A percentile compares a stretch with the other conserved stretches of the same genome.
Evolutionary conservation across 2,113 vertebrate genomes (phyloP).

Genomic region (Excalfactoria chinensis): DNA sequence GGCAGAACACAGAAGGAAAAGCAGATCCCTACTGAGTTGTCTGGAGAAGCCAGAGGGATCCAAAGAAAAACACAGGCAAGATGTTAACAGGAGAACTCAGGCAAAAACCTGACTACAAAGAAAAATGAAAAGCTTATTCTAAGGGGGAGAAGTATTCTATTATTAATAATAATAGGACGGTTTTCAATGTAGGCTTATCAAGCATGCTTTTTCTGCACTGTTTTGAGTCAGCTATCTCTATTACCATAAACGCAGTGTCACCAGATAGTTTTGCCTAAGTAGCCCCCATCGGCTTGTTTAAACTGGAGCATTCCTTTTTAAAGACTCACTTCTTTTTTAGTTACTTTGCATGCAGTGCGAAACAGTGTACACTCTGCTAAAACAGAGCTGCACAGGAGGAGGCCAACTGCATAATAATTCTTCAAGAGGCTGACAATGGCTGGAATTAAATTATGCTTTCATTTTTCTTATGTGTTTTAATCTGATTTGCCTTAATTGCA

Average conservation of each 20-base stretch:
- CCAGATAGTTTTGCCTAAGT: constrained; percentile 40
- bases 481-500: constrained; percentile 60
- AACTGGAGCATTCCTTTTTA: constrained; percentile 54
- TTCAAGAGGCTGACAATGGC: constrained; percentile 29
- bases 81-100: background rate
- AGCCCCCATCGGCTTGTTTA: constrained; percentile 48
- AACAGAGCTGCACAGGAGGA: constrained; percentile 52
- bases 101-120: background rate
- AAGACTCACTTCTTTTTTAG: constrained; percentile 11
- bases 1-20: constrained; percentile 42
- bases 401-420: constrained; percentile 42
- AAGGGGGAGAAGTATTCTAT: background rate
- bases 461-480: constrained; percentile 37
- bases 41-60: background rate
- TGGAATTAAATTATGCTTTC: constrained; percentile 40
- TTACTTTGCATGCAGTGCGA: constrained; percentile 33
- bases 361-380: constrained; percentile 45
- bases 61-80: background rate
- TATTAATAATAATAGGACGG: background rate
- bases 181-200: background rate
- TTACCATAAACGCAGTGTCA: constrained; percentile 2
- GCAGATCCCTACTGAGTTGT: background rate
- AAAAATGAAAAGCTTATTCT: constrained; percentile 26
- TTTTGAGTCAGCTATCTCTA: background rate
- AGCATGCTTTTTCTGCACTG: background rate